Percentiles rank a stretch among this genome's conserved stretches.
These are phyloP conservation scores for Otolemur garnettii DNA, from an alignment of 2,113 vertebrate species.

Conservation along the genomic window DNA sequence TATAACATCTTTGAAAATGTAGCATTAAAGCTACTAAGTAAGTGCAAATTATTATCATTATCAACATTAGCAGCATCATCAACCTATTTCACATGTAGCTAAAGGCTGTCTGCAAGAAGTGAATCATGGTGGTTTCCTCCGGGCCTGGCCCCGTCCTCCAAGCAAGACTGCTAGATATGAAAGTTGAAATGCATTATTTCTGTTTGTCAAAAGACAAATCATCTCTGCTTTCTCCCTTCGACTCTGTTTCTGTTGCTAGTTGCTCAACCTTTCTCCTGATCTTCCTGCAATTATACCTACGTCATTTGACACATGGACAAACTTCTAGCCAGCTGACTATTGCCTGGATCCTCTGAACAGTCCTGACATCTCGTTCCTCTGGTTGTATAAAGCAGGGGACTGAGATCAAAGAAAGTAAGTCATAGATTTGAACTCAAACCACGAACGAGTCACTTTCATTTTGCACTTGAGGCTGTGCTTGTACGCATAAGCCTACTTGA, in stretches of 20 bases:
- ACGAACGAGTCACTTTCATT: neutral
- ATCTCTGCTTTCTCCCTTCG: neutral
- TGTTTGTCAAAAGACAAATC: neutral
- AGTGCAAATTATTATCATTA: slow-evolving; percentile 48
- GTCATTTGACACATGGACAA: neutral
- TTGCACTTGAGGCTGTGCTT: neutral
- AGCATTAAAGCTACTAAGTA: slow-evolving; percentile 19
- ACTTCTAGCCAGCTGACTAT: neutral
- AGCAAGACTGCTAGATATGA: neutral
- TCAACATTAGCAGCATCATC: neutral
- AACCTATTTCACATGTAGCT: neutral
- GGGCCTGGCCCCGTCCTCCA: neutral
- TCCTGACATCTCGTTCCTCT: neutral
- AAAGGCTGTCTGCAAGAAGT: neutral
- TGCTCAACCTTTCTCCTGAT: neutral
- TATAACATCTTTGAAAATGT: slow-evolving; percentile 51
- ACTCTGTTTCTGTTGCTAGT: neutral
- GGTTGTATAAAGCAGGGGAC: neutral
- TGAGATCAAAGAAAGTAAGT: neutral
- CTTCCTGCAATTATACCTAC: neutral
- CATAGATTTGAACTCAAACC: neutral
- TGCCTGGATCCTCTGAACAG: neutral
- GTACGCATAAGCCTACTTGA: neutral
- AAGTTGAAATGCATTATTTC: neutral
- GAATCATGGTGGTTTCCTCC: neutral